phyloP scores from a whole-genome alignment of 2,888 invertebrate species.

The Pteria penguin region DNA sequence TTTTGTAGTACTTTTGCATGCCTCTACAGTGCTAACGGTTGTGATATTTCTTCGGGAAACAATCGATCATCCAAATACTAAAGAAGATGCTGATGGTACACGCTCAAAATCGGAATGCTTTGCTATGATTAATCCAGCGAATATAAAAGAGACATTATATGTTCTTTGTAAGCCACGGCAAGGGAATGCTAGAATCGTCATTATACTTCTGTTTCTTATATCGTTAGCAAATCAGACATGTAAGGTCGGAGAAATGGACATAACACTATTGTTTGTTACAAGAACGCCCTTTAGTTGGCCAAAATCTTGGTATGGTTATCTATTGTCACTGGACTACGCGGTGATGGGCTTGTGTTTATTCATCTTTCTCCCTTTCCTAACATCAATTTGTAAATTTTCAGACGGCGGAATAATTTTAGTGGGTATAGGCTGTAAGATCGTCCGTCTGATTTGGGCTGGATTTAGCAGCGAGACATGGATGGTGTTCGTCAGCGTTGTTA shows the following conservation, averaged over 20 bases:
- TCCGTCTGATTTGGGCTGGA: slow-evolving; percentile 71
- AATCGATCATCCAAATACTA: slow-evolving; percentile 45
- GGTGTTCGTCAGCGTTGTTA: slow-evolving; percentile 73
- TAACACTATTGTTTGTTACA: slow-evolving; percentile 76
- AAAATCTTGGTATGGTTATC: slow-evolving; percentile 76
- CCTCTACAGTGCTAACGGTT: slow-evolving; percentile 66
- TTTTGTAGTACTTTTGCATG: slow-evolving; percentile 69
- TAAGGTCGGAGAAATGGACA: slow-evolving; percentile 78
- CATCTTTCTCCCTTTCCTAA: slow-evolving; percentile 74
- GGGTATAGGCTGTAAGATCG: slow-evolving; percentile 74
- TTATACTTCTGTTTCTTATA: slow-evolving; percentile 67
- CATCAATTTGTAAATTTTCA: slow-evolving; percentile 62
- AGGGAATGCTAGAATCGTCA: slow-evolving; percentile 56
- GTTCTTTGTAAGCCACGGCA: slow-evolving; percentile 64
- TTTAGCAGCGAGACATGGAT: slow-evolving; percentile 71
- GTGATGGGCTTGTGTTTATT: slow-evolving; percentile 76
- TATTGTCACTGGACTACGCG: slow-evolving; percentile 78
- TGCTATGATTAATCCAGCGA: slow-evolving; percentile 49
- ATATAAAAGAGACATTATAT: slow-evolving; percentile 65
- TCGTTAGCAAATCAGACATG: slow-evolving; percentile 72
- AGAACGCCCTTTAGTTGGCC: slow-evolving; percentile 76
- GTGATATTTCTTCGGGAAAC: slow-evolving; percentile 70
- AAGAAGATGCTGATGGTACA: slow-evolving; percentile 14
- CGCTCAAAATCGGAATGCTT: slow-evolving; percentile 42
- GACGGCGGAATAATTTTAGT: slow-evolving; percentile 74